Conservation (phyloP, 2,888 invertebrate genomes). For the Argyra leucocephala region DNA sequence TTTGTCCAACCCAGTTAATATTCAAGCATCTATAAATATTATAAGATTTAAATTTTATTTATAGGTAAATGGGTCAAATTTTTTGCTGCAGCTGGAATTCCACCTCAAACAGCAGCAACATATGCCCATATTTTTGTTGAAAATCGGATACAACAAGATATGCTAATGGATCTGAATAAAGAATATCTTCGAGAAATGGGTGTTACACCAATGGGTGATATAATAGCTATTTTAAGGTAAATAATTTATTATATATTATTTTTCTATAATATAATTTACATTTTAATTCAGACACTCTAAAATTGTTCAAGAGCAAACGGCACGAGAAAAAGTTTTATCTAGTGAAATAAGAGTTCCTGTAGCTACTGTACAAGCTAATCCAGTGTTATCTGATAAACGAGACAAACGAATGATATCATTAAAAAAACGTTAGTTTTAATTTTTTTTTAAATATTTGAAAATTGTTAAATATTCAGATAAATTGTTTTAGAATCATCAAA, state of each 20-base stretch:
- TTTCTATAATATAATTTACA: not conserved
- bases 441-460: not conserved
- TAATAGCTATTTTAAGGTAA: constrained; percentile 60
- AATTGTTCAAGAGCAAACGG: constrained; percentile 50
- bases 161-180: constrained; percentile 77
- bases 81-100: constrained; percentile 76
- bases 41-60: constrained; percentile 14
- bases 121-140: constrained; percentile 80
- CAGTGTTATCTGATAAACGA: constrained; percentile 23
- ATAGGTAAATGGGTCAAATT: constrained; percentile 66
- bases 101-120: constrained; percentile 60
- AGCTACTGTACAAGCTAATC: constrained; percentile 44
- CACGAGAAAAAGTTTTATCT: constrained; percentile 49
- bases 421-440: constrained; percentile 14
- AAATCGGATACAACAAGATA: constrained; percentile 75
- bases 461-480: not conserved
- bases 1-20: too few species aligned
- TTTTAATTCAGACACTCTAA: constrained; percentile 48
- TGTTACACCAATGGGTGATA: constrained; percentile 62
- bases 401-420: constrained; percentile 21
- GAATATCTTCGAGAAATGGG: constrained; percentile 84
- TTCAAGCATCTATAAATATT: not conserved
- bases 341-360: constrained; percentile 46
- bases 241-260: constrained; percentile 12
- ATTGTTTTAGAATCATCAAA: not conserved